phyloP scores from a whole-genome alignment of 1,140 invertebrate species.

The Monomorium pharaonis region DNA sequence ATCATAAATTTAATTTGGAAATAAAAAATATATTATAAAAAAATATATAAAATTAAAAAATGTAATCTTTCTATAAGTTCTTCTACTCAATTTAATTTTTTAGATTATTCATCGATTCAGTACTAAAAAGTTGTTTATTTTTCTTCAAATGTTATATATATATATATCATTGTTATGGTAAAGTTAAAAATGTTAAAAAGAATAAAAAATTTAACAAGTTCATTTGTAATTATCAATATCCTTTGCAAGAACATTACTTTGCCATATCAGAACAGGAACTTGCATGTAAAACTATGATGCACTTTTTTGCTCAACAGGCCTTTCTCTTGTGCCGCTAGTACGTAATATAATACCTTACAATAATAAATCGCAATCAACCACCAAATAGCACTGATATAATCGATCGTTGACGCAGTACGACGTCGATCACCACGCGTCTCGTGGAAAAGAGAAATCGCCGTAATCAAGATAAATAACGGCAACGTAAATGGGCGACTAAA shows the following conservation, averaged over 20 bases:
- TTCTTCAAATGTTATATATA: too few relatives aligned
- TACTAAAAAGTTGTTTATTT: neutral
- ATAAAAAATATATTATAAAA: neutral
- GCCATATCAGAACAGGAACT: neutral
- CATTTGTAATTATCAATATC: neutral
- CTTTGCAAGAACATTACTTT: neutral
- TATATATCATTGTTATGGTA: neutral
- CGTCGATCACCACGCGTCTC: constrained; percentile 29
- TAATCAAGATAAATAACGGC: constrained; percentile 50
- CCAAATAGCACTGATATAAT: constrained; percentile 37
- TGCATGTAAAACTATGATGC: constrained; percentile 10
- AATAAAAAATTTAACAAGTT: neutral
- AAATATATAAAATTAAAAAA: neutral
- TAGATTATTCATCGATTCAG: neutral
- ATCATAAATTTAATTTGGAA: neutral
- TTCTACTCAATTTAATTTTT: neutral
- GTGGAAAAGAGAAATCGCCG: constrained; percentile 46
- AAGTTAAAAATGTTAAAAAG: neutral
- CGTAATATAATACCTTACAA: constrained; percentile 36
- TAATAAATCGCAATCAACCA: constrained; percentile 53
- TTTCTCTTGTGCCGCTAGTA: constrained; percentile 12
- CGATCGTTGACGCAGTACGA: constrained; percentile 36
- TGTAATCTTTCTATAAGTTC: neutral
- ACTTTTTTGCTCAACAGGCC: constrained; percentile 5
- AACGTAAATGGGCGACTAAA: constrained; percentile 35